Percentiles rank a stretch among this genome's conserved stretches.
Conservation (phyloP, 1,140 invertebrate species). For the Rhopalosiphum padi region DNA sequence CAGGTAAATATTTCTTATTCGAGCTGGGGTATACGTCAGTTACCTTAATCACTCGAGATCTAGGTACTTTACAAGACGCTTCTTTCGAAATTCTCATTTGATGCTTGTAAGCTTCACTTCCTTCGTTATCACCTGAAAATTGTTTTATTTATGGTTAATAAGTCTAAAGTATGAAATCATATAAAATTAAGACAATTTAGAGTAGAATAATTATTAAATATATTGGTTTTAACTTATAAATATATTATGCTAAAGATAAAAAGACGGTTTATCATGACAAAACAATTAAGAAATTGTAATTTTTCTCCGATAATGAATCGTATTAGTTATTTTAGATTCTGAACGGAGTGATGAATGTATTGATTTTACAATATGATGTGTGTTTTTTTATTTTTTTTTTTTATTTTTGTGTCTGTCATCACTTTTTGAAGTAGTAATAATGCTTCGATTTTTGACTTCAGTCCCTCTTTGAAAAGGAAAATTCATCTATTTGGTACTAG, state of each 20-base stretch:
- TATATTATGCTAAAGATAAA: not conserved
- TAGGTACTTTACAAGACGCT: slow-evolving; percentile 71
- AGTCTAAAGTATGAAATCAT: no score
- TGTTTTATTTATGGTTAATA: not conserved
- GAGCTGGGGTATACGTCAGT: slow-evolving; percentile 72
- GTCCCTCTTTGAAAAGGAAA: no score
- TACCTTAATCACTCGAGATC: slow-evolving; percentile 70
- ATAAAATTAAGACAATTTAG: not conserved
- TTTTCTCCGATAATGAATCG: not conserved
- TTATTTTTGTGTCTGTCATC: no score
- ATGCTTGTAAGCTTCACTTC: slow-evolving; percentile 68
- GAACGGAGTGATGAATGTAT: no score
- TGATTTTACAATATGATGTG: no score
- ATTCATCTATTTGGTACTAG: no score
- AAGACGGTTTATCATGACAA: not conserved
- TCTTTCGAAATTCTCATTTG: slow-evolving; percentile 68
- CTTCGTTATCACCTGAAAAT: slow-evolving; percentile 22
- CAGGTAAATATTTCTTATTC: slow-evolving; percentile 75
- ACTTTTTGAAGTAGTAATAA: no score
- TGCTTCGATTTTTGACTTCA: no score
- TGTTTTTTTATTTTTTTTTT: no score
- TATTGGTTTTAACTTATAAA: not conserved
- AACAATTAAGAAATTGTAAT: not conserved
- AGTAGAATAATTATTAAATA: not conserved
- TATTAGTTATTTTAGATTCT: not conserved